Evolutionary conservation across 2,113 vertebrate genomes (phyloP).

Genomic region (Garra rufa): DNA sequence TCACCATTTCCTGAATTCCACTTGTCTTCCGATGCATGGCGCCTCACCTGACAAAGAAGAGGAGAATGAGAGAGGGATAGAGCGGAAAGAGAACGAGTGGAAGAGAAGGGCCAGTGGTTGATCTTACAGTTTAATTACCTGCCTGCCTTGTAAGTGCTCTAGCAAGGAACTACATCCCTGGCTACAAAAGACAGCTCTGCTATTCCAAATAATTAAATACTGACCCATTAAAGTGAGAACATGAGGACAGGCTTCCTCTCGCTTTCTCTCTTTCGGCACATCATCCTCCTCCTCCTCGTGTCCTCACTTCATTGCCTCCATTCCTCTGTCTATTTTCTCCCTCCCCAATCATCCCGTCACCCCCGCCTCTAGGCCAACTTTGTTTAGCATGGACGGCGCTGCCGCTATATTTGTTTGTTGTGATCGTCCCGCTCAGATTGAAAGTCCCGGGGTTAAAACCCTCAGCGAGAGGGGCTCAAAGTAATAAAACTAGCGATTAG

Average conservation of each 20-base stretch:
- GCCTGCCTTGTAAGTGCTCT: slow-evolving; percentile 79
- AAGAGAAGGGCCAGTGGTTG: slow-evolving; percentile 53
- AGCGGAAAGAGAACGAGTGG: slow-evolving; percentile 59
- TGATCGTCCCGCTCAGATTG: slow-evolving; percentile 64
- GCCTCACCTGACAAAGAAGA: slow-evolving; percentile 74
- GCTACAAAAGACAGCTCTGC: slow-evolving; percentile 76
- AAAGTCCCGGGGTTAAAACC: slow-evolving; percentile 73
- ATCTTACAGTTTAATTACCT: slow-evolving; percentile 82
- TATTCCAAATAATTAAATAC: slow-evolving; percentile 73
- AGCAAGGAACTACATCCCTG: slow-evolving; percentile 77
- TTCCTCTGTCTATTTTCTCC: slow-evolving; percentile 63
- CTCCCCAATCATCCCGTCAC: slow-evolving; percentile 12
- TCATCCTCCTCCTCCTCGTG: slow-evolving; percentile 46
- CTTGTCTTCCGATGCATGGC: slow-evolving; percentile 71
- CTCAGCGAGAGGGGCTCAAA: slow-evolving; percentile 75
- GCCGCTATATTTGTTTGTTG: slow-evolving; percentile 67
- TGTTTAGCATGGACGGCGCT: slow-evolving; percentile 58
- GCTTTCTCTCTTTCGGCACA: slow-evolving; percentile 58
- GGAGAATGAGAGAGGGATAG: slow-evolving; percentile 56
- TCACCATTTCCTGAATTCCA: slow-evolving; percentile 61
- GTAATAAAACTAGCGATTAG: slow-evolving; percentile 81
- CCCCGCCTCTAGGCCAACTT: slow-evolving; percentile 59
- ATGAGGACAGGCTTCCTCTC: slow-evolving; percentile 60
- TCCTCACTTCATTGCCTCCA: slow-evolving; percentile 66
- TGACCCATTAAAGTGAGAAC: slow-evolving; percentile 70